phyloP scores from a whole-genome alignment of 2,797 vertebrate genomes.

The Mormyrus hasselquistii region DNA sequence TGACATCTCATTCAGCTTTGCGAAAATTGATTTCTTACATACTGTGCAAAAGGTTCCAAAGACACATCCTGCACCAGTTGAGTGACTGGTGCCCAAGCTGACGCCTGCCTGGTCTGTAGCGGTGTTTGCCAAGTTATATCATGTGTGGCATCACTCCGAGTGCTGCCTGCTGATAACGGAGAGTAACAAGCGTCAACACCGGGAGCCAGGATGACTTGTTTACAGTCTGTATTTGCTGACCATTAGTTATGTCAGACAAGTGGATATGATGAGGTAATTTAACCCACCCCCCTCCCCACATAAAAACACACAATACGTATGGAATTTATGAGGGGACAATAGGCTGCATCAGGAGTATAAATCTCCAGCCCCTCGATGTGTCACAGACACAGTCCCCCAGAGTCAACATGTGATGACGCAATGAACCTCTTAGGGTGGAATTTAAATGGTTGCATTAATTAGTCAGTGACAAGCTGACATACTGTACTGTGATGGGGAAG shows the following conservation, averaged over 20 bases:
- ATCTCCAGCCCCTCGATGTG: background rate
- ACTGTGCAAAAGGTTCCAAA: background rate
- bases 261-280: slow-evolving; percentile 7
- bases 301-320: background rate
- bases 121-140: background rate
- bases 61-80: background rate
- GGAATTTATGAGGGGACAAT: slow-evolving; percentile 5
- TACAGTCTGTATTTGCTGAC: background rate
- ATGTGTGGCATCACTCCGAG: no score
- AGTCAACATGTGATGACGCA: no score
- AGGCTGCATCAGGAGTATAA: background rate
- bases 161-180: background rate
- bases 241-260: slow-evolving; percentile 2
- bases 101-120: background rate
- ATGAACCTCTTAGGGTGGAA: background rate
- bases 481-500: background rate
- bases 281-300: background rate
- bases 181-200: background rate
- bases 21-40: background rate
- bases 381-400: background rate
- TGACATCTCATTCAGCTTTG: background rate
- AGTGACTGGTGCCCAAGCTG: background rate
- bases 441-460: background rate
- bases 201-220: background rate
- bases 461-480: background rate